A percentile compares a stretch with the other conserved stretches of the same genome.
phyloP scores from a whole-genome alignment of 2,888 invertebrate species.

The Nephrotoma flavescens region DNA sequence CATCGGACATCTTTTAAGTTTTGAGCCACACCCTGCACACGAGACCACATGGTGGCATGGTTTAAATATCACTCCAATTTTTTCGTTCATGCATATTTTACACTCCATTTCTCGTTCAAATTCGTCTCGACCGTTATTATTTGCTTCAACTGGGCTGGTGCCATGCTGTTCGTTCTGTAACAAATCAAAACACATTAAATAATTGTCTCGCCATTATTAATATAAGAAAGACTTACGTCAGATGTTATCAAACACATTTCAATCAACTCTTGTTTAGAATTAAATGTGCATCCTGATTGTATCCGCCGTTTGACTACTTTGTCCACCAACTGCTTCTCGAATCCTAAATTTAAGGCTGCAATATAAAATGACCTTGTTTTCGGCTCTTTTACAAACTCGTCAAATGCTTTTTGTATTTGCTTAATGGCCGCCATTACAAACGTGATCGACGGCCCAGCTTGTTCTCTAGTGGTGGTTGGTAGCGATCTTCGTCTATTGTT shows the following conservation, averaged over 20 bases:
- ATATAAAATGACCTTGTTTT: not conserved
- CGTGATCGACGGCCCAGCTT: not conserved
- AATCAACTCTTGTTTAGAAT: not conserved
- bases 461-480: not conserved
- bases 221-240: not conserved
- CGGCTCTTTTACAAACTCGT: not conserved
- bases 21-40: not conserved
- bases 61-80: not conserved
- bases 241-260: not conserved
- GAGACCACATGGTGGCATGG: not conserved
- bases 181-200: not conserved
- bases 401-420: not conserved
- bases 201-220: not conserved
- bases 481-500: not conserved
- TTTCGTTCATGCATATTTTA: not conserved
- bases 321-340: not conserved
- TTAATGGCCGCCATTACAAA: not conserved
- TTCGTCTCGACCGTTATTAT: not conserved
- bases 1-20: not conserved
- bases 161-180: not conserved
- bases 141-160: not conserved
- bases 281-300: not conserved
- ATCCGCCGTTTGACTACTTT: not conserved
- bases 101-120: not conserved
- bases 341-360: not conserved